Base-by-base conservation (phyloP, 2,888 invertebrate species). In the Pseudoips prasinana region DNA sequence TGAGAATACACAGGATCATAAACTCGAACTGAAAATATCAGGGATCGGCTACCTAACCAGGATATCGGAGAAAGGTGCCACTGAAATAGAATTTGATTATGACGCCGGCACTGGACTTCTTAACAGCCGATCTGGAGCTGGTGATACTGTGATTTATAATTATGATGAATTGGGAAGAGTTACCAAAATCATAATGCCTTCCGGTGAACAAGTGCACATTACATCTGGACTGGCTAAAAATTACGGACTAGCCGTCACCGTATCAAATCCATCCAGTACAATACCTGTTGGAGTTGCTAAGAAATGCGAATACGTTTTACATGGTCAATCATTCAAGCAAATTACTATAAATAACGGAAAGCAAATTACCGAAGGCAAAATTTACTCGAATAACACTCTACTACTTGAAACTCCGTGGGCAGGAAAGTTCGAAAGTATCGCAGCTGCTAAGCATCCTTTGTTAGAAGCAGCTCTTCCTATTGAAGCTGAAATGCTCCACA, bases 1-100 rank as follows among this genome's bases (percentile, higher is more conserved):
- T 61, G 97, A 97, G 83, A 97, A 97, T 67, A 96, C 96, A 6
- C 96, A 96, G 81, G 96, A 97, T 69, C 96, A 96, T 73, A 97
- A 97, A 79, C 94, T 96, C 5, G 95, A 96, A 68, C 89, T 98
- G 38, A 95, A 95, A 76, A 96, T 98, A 79, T 97, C 97, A 46
- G 97, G 97, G 39, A 95, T 97, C 59, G 97, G 97, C 23, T 95
- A 96, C 64, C 91, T 98, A 58, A 95, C 96, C 23, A 95, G 94
- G 74, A 91, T 98, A 57, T 92, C 94, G 9, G 96, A 97, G 67
- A 96, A 96, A 64, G 97, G 97, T 37, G 93, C 95, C 54, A 93
- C 95, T 11, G 96, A 96, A 72, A 95, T 96, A 41, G 94, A 95
- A 73, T 83, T 98, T 68, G 96, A 96, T 67, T 98, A 98, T 68